Percentiles rank a stretch among this genome's conserved stretches.
Evolutionary conservation across 2,797 vertebrate species (phyloP).

Genomic region (Bryconaethiops microstoma): DNA sequence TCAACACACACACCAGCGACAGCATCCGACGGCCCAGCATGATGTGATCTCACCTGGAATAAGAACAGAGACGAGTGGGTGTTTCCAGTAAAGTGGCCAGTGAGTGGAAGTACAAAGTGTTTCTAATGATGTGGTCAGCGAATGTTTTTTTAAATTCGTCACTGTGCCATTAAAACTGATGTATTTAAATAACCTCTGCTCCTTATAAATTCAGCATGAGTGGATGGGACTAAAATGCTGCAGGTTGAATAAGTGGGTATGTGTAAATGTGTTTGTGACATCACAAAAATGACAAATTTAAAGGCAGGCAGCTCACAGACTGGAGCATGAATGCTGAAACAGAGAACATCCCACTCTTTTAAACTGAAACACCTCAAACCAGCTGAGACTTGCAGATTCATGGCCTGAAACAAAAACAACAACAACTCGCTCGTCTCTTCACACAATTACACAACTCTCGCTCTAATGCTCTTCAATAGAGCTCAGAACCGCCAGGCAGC

Average conservation of each 20-base stretch:
- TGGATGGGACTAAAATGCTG: no score
- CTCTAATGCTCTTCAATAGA: slow-evolving; percentile 56
- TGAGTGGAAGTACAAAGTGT: no score
- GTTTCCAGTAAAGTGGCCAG: not conserved
- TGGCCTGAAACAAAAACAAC: not conserved
- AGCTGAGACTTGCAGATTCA: not conserved
- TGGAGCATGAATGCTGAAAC: no score
- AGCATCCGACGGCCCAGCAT: slow-evolving; percentile 69
- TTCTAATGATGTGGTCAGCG: not conserved
- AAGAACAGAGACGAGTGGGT: not conserved
- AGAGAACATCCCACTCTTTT: no score
- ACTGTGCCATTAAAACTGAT: no score
- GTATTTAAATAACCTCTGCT: no score
- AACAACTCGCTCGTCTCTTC: not conserved
- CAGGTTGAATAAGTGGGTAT: no score
- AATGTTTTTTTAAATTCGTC: not conserved
- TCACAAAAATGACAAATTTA: no score
- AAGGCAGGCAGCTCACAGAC: no score
- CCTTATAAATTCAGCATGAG: no score
- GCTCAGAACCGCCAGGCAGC: slow-evolving; percentile 8
- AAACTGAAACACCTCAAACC: not conserved
- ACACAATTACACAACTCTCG: slow-evolving; percentile 50
- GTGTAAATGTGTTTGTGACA: no score
- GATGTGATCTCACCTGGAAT: slow-evolving; percentile 11
- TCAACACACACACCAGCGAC: slow-evolving; percentile 65